phyloP scores from a whole-genome alignment of 2,888 invertebrate genomes.

The Pandemis heparana region DNA sequence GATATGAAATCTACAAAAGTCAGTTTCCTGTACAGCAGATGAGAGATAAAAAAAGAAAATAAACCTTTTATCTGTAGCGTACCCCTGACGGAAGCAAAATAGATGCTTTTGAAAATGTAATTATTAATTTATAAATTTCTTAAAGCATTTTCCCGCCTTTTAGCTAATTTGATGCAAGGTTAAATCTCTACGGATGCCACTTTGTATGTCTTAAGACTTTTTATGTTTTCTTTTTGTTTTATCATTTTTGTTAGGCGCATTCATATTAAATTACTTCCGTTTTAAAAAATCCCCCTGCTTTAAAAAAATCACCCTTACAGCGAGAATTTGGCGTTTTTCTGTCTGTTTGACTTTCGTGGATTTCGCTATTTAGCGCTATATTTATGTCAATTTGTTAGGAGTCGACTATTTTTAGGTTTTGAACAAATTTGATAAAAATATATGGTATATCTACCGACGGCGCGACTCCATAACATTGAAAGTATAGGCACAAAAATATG shows the following conservation, averaged over 20 bases:
- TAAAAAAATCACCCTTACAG: too few species aligned
- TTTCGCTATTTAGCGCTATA: too few species aligned
- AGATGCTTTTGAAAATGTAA: not conserved
- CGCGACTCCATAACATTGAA: slow-evolving; percentile 17
- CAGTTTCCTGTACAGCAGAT: not conserved
- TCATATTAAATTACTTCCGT: too few species aligned
- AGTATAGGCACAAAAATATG: slow-evolving; percentile 24
- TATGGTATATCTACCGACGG: not conserved
- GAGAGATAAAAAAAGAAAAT: not conserved
- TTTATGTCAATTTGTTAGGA: too few species aligned
- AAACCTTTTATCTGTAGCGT: not conserved
- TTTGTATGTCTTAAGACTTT: not conserved
- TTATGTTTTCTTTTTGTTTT: not conserved
- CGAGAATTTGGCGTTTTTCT: too few species aligned
- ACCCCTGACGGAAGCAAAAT: not conserved
- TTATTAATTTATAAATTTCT: not conserved
- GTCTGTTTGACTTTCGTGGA: too few species aligned
- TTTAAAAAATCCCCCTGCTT: too few species aligned
- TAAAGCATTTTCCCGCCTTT: not conserved
- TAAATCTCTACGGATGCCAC: not conserved
- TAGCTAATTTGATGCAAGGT: not conserved
- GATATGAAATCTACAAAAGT: not conserved
- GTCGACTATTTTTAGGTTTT: too few species aligned
- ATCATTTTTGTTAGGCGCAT: too few species aligned
- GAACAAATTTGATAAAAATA: too few species aligned